Evolutionary conservation across 2,113 vertebrate genomes (phyloP).

Genomic region (Lophius piscatorius): DNA sequence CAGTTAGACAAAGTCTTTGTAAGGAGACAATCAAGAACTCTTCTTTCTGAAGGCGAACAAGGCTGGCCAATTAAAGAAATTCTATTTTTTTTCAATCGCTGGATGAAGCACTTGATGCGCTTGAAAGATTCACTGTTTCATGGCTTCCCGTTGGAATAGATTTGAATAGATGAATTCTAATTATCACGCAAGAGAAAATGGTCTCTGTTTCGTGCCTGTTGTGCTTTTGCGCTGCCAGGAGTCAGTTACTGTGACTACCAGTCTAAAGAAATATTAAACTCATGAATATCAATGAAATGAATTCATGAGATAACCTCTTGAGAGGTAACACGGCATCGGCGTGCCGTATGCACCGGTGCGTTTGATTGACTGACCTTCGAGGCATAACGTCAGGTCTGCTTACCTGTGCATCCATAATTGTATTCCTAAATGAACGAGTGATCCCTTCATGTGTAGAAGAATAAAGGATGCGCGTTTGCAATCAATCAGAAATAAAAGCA

Average conservation of each 20-base stretch:
- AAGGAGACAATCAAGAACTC: slow-evolving; percentile 21
- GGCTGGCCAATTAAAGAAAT: slow-evolving; percentile 43
- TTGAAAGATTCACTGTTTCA: slow-evolving; percentile 62
- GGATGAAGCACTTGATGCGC: slow-evolving; percentile 66
- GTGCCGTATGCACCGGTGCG: background rate
- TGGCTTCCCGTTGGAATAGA: slow-evolving; percentile 60
- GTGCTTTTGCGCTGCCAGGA: slow-evolving; percentile 37
- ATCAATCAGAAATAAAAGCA: slow-evolving; percentile 26
- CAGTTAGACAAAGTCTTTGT: background rate
- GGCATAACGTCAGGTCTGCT: slow-evolving; percentile 83
- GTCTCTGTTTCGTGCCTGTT: slow-evolving; percentile 44
- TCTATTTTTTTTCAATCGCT: slow-evolving; percentile 33
- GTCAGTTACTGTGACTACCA: slow-evolving; percentile 68
- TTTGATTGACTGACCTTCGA: slow-evolving; percentile 82
- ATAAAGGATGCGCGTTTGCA: slow-evolving; percentile 19
- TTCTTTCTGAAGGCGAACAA: slow-evolving; percentile 22
- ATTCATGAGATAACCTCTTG: slow-evolving; percentile 54
- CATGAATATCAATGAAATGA: slow-evolving; percentile 70
- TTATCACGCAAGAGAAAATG: slow-evolving; percentile 61
- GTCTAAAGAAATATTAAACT: slow-evolving; percentile 66
- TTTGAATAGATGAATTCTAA: slow-evolving; percentile 78
- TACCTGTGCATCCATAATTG: slow-evolving; percentile 38
- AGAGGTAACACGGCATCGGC: slow-evolving; percentile 13
- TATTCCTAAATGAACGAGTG: slow-evolving; percentile 44
- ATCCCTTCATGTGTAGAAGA: slow-evolving; percentile 31